Conservation (phyloP, 2,888 invertebrate species). For the Sphaerophoria rueppellii region DNA sequence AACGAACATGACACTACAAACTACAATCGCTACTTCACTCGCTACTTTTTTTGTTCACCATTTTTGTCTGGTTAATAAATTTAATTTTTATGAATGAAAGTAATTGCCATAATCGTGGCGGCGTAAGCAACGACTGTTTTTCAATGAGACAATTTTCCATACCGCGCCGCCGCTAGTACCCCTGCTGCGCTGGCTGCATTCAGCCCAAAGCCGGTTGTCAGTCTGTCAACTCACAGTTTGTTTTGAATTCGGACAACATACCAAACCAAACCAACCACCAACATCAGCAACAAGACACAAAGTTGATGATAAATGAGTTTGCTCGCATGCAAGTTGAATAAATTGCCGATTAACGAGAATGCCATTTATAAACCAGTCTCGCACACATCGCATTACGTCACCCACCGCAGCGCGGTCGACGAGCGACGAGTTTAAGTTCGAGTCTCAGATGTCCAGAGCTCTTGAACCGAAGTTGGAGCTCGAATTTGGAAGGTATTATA, state of each 20-base stretch:
- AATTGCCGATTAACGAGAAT: constrained; percentile 28
- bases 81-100: constrained; percentile 69
- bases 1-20: constrained; percentile 41
- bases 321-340: constrained; percentile 47
- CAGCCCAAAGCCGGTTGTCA: background rate
- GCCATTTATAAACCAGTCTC: constrained; percentile 34
- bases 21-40: background rate
- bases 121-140: background rate
- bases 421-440: background rate
- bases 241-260: constrained; percentile 8
- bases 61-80: constrained; percentile 32
- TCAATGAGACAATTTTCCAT: constrained; percentile 12
- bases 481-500: background rate
- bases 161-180: background rate
- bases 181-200: background rate
- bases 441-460: background rate
- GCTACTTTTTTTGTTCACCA: background rate
- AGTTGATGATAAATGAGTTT: constrained; percentile 39
- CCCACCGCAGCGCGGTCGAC: background rate
- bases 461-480: constrained; percentile 37
- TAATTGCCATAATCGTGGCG: constrained; percentile 47
- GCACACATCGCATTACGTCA: constrained; percentile 49
- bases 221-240: constrained; percentile 3
- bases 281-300: background rate
- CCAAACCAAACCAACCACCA: background rate